phyloP scores from a whole-genome alignment of 2,888 invertebrate genomes.

The Plagiodera versicolora region DNA sequence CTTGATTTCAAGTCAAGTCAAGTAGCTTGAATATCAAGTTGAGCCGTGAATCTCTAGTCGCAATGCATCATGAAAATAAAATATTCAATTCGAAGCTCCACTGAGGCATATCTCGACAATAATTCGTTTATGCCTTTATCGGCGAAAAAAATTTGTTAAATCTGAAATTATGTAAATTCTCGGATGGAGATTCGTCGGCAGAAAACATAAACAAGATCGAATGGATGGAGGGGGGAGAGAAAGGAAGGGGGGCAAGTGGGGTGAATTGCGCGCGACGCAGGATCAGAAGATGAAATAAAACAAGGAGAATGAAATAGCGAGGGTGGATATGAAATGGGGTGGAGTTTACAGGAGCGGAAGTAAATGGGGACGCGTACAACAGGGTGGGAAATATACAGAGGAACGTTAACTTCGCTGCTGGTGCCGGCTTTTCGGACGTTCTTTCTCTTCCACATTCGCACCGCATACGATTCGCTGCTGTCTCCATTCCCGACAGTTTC shows the following conservation, averaged over 20 bases:
- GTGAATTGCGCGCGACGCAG: constrained; percentile 31
- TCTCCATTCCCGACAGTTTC: constrained; percentile 19
- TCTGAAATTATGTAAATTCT: constrained; percentile 55
- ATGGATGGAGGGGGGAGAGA: constrained; percentile 26
- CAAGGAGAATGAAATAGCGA: constrained; percentile 58
- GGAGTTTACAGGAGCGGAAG: constrained; percentile 62
- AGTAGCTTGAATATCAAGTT: too few species aligned
- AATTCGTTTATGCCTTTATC: constrained; percentile 37
- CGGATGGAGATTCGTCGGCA: constrained; percentile 49
- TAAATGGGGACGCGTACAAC: constrained; percentile 57
- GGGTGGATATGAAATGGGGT: constrained; percentile 55
- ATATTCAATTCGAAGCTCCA: constrained; percentile 34
- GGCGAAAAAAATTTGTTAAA: constrained; percentile 45
- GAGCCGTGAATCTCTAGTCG: constrained; percentile 14
- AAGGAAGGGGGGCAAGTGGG: too few species aligned
- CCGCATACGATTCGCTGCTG: constrained; percentile 32
- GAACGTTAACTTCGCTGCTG: constrained; percentile 46
- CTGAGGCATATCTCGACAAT: constrained; percentile 26
- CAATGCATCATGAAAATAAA: constrained; percentile 21
- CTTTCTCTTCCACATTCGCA: constrained; percentile 33
- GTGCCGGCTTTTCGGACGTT: constrained; percentile 38
- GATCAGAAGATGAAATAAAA: constrained; percentile 57
- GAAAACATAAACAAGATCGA: constrained; percentile 47
- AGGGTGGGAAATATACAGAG: constrained; percentile 49
- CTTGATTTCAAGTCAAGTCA: too few species aligned